A percentile compares a stretch with the other conserved stretches of the same genome.
phyloP scores from a whole-genome alignment of 2,888 invertebrate species.

The Ferdinandea cuprea region DNA sequence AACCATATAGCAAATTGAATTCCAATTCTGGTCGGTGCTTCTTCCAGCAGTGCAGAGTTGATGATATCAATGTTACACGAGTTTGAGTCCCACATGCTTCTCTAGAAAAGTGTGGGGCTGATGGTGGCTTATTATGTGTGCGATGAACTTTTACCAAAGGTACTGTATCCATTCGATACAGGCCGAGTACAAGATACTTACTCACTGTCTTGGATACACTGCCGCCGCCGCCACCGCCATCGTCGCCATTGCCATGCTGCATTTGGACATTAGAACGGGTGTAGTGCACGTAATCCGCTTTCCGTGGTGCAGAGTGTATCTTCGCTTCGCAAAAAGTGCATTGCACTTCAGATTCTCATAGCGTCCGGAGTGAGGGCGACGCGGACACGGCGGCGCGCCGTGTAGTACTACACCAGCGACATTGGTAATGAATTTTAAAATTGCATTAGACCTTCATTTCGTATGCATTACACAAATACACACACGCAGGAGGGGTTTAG shows the following conservation, averaged over 20 bases:
- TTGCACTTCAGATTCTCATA: constrained; percentile 53
- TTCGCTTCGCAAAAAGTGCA: constrained; percentile 53
- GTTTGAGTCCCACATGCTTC: constrained; percentile 11
- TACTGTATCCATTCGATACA: constrained; percentile 41
- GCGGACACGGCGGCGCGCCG: neutral
- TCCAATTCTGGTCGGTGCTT: constrained; percentile 22
- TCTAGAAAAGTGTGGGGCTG: constrained; percentile 33
- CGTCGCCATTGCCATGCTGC: constrained; percentile 1
- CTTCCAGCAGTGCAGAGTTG: constrained; percentile 14
- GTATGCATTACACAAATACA: constrained; percentile 67
- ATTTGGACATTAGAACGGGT: constrained; percentile 71
- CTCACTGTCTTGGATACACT: constrained; percentile 45
- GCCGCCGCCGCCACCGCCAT: neutral
- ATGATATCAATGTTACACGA: constrained; percentile 54
- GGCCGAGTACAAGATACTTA: constrained; percentile 61
- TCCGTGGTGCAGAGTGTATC: constrained; percentile 39
- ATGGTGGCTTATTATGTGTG: constrained; percentile 72
- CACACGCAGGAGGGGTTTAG: constrained; percentile 12
- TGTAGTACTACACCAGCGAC: constrained; percentile 44
- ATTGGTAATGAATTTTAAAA: constrained; percentile 73
- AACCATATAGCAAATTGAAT: constrained; percentile 48
- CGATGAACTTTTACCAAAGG: constrained; percentile 70
- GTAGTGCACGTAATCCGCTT: constrained; percentile 56
- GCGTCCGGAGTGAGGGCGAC: constrained; percentile 25
- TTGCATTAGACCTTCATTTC: constrained; percentile 72